Conservation (phyloP, 1,140 invertebrate genomes). For the Sitobion miscanthi region DNA sequence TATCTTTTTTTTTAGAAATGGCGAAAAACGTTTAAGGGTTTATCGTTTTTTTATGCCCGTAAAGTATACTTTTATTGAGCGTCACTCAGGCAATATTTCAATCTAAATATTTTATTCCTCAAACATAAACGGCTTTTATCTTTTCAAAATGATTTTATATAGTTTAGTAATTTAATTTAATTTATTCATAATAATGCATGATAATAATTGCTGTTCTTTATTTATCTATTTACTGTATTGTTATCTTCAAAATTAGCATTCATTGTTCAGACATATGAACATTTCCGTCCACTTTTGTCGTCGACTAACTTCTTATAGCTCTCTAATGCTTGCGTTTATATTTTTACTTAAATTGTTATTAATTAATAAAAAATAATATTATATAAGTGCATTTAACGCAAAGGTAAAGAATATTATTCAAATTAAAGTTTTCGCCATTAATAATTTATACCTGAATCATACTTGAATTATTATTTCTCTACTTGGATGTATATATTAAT, state of each 20-base stretch:
- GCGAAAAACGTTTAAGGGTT: conserved; percentile 15
- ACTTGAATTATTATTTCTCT: neutral
- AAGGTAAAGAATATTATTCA: neutral
- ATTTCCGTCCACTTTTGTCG: neutral
- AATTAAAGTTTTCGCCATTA: neutral
- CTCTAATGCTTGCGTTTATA: neutral
- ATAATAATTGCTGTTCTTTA: neutral
- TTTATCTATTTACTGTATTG: neutral
- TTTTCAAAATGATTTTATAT: neutral
- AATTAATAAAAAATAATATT: neutral
- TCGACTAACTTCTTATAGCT: neutral
- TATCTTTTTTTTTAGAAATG: conserved; percentile 1
- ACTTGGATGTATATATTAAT: too few relatives aligned
- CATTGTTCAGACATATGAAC: neutral
- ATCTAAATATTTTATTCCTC: neutral
- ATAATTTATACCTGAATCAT: neutral
- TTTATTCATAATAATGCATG: neutral
- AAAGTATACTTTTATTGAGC: conserved; percentile 9
- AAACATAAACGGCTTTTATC: neutral
- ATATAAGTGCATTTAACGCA: neutral
- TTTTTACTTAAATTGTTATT: neutral
- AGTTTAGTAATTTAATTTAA: neutral
- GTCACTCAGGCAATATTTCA: neutral
- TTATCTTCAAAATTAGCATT: neutral
- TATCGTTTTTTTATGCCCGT: conserved; percentile 4